phyloP scores from a whole-genome alignment of 2,113 vertebrate genomes.

The Paradoxurus hermaphroditus region DNA sequence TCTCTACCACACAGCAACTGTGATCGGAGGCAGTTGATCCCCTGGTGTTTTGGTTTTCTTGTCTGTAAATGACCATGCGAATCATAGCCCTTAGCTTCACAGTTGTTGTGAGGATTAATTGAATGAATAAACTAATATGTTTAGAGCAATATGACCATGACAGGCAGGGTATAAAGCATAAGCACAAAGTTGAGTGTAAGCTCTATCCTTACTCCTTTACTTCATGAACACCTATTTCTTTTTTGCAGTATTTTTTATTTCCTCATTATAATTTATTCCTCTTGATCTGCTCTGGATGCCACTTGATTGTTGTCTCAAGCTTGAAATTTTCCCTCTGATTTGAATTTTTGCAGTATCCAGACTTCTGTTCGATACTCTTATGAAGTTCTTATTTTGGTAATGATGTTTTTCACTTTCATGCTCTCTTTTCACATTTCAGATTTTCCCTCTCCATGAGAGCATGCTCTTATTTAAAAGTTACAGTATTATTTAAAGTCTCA shows the following conservation, averaged over 20 bases:
- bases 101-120: neutral
- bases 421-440: neutral
- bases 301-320: neutral
- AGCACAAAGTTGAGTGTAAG: neutral
- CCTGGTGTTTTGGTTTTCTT: neutral
- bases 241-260: neutral
- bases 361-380: neutral
- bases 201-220: neutral
- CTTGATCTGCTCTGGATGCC: neutral
- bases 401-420: constrained; percentile 38
- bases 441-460: neutral
- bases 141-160: neutral
- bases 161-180: neutral
- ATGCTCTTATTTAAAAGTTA: constrained; percentile 27
- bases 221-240: neutral
- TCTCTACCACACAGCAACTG: neutral
- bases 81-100: neutral
- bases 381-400: constrained; percentile 17
- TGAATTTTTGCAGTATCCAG: neutral
- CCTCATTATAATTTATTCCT: neutral
- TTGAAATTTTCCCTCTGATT: neutral
- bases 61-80: neutral
- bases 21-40: neutral
- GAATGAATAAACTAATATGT: neutral
- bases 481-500: neutral